A percentile compares a stretch with the other conserved stretches of the same genome.
These are phyloP conservation scores for Varroa destructor DNA, from an alignment of 1,140 invertebrate genomes.

Conservation along the genomic window DNA sequence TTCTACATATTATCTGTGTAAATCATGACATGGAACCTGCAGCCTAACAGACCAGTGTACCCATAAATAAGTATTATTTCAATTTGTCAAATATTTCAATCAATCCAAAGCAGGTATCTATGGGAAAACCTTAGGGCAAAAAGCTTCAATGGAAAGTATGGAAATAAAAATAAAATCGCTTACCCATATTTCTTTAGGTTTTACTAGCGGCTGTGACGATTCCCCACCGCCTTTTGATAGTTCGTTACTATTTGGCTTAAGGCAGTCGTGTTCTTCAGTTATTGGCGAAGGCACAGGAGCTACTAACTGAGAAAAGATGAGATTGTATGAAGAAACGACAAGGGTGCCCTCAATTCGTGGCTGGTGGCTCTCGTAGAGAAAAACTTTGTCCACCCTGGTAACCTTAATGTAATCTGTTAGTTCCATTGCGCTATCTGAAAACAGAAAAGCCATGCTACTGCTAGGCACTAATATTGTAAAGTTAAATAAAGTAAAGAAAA, in stretches of 20 bases:
- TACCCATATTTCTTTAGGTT: too few relatives aligned
- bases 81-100: too few relatives aligned
- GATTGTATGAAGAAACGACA: constrained; percentile 20
- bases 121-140: too few relatives aligned
- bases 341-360: constrained; percentile 11
- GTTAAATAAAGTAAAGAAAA: too few relatives aligned
- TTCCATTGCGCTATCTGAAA: constrained; percentile 1
- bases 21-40: too few relatives aligned
- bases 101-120: too few relatives aligned
- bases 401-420: constrained; percentile 21
- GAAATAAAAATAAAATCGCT: neutral
- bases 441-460: too few relatives aligned
- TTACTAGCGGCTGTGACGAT: neutral
- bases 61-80: too few relatives aligned
- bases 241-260: neutral
- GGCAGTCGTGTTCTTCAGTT: neutral
- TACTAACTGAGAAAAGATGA: constrained; percentile 9
- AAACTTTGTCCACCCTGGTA: constrained; percentile 10
- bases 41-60: too few relatives aligned
- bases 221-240: neutral
- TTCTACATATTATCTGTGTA: too few relatives aligned
- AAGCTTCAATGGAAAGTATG: too few relatives aligned
- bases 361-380: constrained; percentile 19
- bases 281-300: neutral
- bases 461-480: too few relatives aligned